Evolutionary conservation across 2,888 invertebrate species (phyloP), one percentile per base, ranked within the genome.

Genomic region (Melipona bicolor): DNA sequence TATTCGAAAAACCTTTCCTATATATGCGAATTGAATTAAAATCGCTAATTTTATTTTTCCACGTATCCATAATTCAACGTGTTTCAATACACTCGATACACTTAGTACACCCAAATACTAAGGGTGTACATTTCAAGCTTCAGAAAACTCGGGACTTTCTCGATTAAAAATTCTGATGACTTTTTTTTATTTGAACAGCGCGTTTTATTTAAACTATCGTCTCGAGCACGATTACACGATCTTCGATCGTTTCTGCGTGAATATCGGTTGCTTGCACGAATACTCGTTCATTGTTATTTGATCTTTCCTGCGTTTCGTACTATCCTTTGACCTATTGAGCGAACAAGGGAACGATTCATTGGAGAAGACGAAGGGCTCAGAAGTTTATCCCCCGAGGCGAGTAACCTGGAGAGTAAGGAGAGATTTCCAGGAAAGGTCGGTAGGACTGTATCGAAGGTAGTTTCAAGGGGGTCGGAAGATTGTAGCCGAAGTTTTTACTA

Each of bases 401-500:
- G 84, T 88, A 89, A 86, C 85, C 77, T 49, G 74, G 50, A 81
- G 82, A 84, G 73, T 62, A 76, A 81, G 77, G 73, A 82, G 80
- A 77, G 82, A 86, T 81, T 82, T 88, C 68, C 27, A 79, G 62
- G 59, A 54, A 76, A 65, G 76, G 64, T 81, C 70, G 79, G 69
- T 82, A 81, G 81, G 85, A 88, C 83, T 83, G 77, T 81, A 87
- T 81, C 83, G 87, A 72, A 80, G 64, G 79, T 75, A 85, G 78
- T 79, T 88, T 81, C 70, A 71, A 78, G 83, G 77, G 61, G 76
- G 83, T 85, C 81, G 79, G 82, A 70, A 73, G 77, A 85, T 86
- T 87, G 90, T 89, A 90, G 43, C 90, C 86, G 81, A 90, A 91
- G 88, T 88, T 92, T 91, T 89, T 87, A 85, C 86, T 75, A 88